Evolutionary conservation across 1,140 invertebrate genomes (phyloP), one percentile per base, ranked within the genome.

Genomic region (Pristionchus pacificus): DNA sequence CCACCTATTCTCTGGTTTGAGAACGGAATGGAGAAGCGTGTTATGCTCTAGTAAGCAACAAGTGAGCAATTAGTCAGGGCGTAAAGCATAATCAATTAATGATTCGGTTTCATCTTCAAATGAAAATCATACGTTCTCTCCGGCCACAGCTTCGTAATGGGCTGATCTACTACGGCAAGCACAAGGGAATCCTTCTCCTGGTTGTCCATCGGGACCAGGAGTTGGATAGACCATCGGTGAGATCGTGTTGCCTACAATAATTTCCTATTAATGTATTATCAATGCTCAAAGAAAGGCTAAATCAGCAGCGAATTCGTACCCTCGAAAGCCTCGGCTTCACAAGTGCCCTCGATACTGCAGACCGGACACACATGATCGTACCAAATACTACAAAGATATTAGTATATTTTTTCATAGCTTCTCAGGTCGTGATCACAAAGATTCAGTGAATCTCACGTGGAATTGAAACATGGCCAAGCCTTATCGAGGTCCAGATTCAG

Each of bases 391-490:
- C 25, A 68, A 62, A 55, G 33, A 2, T 24, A 0, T 24, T 25
- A 14, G 27, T 33, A 14, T 2, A 57, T 13, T 2, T 28, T 1
- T 58, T 13, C 30, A 60, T n/a, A 6, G 6, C 6, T 49, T 19
- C 6, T 10, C 38, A 49, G 38, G 38, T 19, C 19, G 38, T 49
- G 38, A 49, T 49, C 19, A 49, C 19, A 19, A 49, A 10, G 38
- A 10, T 49, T 49, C 19, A 19, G 38, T 49, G 10, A 57, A 2
- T 57, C 68, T 65, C 31, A 73, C 71, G 68, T 68, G 19, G 31
- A 30, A 38, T 73, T 73, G 60, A 64, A 73, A 28, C 71, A 73
- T 1, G 71, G 71, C 71, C 71, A 73, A 15, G 71, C 71, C 0
- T 57, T 60, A 49, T 70, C 65, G 60, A 69, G 68, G 29, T 68